Percentiles rank a stretch among this genome's conserved stretches.
Conservation (phyloP, 2,888 invertebrate genomes). For the Amiota communis region DNA sequence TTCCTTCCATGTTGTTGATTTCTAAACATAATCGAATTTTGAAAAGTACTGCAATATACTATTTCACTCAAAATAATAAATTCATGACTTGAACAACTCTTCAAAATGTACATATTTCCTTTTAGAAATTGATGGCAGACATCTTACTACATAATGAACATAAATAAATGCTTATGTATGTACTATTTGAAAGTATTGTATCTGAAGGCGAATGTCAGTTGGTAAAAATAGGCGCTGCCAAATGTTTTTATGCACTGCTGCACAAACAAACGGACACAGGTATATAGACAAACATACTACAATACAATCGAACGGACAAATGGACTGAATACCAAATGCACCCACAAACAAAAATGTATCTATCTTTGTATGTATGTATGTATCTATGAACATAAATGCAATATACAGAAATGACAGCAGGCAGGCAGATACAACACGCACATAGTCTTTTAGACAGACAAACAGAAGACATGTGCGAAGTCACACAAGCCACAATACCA, state of each 20-base stretch:
- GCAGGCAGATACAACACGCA: background rate
- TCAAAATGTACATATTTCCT: too few species aligned
- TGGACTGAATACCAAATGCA: background rate
- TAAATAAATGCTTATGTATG: background rate
- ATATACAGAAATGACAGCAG: conserved; percentile 19
- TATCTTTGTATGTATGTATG: too few species aligned
- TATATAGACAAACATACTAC: background rate
- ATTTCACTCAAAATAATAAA: too few species aligned
- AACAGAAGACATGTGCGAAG: background rate
- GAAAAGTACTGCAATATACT: too few species aligned
- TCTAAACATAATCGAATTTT: too few species aligned
- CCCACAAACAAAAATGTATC: conserved; percentile 2
- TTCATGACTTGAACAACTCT: too few species aligned
- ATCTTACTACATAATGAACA: background rate
- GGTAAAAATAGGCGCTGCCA: conserved; percentile 3
- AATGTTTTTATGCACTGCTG: conserved; percentile 13
- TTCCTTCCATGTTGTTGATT: too few species aligned
- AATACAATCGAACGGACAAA: background rate
- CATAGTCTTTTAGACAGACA: background rate
- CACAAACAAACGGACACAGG: conserved; percentile 1
- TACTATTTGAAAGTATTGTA: too few species aligned
- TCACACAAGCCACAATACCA: too few species aligned
- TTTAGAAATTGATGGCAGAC: conserved; percentile 5
- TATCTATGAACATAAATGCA: background rate
- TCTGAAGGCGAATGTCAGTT: conserved; percentile 5